Evolutionary conservation across 2,113 vertebrate species (phyloP).

Genomic region (Stegastes partitus): DNA sequence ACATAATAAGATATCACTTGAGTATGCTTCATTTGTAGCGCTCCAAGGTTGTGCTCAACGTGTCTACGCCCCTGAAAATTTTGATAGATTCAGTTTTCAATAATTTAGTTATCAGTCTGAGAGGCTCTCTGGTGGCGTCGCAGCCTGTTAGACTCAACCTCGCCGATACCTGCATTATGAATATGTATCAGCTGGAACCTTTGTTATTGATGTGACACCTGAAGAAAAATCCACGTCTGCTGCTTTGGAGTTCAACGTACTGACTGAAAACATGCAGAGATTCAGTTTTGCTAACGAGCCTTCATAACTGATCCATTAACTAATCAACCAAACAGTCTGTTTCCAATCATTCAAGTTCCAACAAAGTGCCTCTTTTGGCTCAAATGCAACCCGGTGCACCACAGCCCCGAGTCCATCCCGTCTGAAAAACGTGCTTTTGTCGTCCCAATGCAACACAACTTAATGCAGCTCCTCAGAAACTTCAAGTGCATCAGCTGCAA

Average conservation of each 20-base stretch:
- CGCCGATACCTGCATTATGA: conserved; percentile 39
- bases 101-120: conserved; percentile 62
- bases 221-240: neutral
- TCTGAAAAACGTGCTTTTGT: neutral
- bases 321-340: neutral
- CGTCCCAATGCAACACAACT: conserved; percentile 8
- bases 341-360: neutral
- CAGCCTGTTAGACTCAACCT: conserved; percentile 35
- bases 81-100: conserved; percentile 58
- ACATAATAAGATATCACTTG: conserved; percentile 59
- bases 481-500: conserved; percentile 31
- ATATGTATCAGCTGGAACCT: conserved; percentile 4
- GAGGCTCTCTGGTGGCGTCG: conserved; percentile 25
- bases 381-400: conserved; percentile 13
- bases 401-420: conserved; percentile 18
- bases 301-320: neutral
- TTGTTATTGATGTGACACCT: neutral
- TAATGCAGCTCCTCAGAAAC: conserved; percentile 25
- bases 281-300: neutral
- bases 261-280: conserved; percentile 10
- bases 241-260: conserved; percentile 9
- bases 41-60: conserved; percentile 41
- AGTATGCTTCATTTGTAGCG: conserved; percentile 13
- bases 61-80: conserved; percentile 34
- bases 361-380: neutral